phyloP scores from a whole-genome alignment of 2,888 invertebrate genomes.

The Ferrisia virgata region DNA sequence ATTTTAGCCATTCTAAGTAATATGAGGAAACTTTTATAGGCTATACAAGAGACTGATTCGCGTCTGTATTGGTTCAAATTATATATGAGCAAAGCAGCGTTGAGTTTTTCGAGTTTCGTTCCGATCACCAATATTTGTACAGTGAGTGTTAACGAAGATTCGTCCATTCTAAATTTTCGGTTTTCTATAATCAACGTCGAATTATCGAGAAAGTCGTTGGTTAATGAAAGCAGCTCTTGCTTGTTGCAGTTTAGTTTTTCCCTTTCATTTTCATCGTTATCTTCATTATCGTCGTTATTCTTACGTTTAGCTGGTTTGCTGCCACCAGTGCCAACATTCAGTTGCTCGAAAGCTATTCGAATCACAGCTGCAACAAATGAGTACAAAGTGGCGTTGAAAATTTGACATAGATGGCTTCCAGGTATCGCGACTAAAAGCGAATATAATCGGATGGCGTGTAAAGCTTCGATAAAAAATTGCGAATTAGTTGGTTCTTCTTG shows the following conservation, averaged over 20 bases:
- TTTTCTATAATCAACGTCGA: conserved; percentile 10
- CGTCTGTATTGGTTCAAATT: conserved; percentile 28
- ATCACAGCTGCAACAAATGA: conserved; percentile 19
- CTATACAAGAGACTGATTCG: neutral
- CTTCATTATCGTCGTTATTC: neutral
- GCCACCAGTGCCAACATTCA: neutral
- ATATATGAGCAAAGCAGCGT: neutral
- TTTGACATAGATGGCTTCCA: conserved; percentile 39
- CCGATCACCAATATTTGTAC: conserved; percentile 27
- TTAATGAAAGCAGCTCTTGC: neutral
- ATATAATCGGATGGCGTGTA: conserved; percentile 30
- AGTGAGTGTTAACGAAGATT: conserved; percentile 28
- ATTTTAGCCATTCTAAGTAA: neutral
- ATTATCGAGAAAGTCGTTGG: conserved; percentile 16
- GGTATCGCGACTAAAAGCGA: conserved; percentile 33
- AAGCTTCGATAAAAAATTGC: conserved; percentile 19
- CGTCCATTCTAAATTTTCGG: conserved; percentile 18
- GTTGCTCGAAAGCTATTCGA: conserved; percentile 32
- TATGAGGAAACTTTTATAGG: conserved; percentile 28
- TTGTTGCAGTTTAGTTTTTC: neutral
- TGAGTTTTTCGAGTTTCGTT: conserved; percentile 13
- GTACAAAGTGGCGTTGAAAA: conserved; percentile 37
- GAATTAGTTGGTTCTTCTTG: conserved; percentile 29
- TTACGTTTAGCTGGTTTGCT: conserved; percentile 24
- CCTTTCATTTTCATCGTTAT: neutral